Conservation (phyloP, 2,797 vertebrate species). For the Alcedo atthis region DNA sequence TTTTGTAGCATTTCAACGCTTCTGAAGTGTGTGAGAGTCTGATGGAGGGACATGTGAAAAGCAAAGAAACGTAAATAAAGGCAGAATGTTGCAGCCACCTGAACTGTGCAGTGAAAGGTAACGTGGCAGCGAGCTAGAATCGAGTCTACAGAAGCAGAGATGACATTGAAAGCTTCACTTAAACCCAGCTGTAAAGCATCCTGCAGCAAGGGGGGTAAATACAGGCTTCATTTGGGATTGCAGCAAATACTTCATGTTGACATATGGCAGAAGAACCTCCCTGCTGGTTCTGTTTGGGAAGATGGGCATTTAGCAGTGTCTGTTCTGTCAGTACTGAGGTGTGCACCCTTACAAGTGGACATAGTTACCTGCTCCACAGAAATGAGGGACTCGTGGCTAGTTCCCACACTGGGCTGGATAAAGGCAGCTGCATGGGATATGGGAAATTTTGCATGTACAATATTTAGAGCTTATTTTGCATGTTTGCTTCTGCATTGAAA, state of each 20-base stretch:
- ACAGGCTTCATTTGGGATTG: not conserved
- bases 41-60: not conserved
- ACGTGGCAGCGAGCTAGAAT: rapidly evolving
- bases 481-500: not conserved
- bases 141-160: not conserved
- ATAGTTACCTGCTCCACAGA: not conserved
- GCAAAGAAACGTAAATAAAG: not conserved
- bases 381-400: not conserved
- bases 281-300: not conserved
- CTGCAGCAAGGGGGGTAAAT: not conserved
- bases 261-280: not conserved
- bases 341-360: not conserved
- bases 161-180: not conserved
- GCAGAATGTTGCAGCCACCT: not conserved
- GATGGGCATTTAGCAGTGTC: not conserved
- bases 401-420: rapidly evolving
- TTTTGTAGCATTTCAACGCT: not conserved
- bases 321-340: not conserved
- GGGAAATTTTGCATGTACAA: not conserved
- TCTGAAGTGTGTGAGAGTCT: not conserved
- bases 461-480: not conserved
- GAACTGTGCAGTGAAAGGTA: not conserved
- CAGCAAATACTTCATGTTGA: not conserved
- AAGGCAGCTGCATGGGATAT: not conserved
- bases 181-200: not conserved